These are phyloP conservation scores for Incurvaria masculella DNA, from an alignment of 2,888 invertebrate genomes.

Conservation along the genomic window DNA sequence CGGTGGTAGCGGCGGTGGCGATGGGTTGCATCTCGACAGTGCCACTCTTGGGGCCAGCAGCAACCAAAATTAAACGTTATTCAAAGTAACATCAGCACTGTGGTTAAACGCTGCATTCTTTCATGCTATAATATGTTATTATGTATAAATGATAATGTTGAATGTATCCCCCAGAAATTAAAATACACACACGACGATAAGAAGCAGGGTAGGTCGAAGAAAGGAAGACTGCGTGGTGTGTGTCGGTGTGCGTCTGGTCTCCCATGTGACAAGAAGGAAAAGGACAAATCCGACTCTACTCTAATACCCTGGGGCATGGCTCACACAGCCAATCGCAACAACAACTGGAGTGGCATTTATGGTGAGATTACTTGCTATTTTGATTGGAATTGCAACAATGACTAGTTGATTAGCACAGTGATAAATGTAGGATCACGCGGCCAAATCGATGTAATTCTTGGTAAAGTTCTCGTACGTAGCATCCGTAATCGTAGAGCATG, in stretches of 20 bases:
- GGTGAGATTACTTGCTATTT: too few relatives aligned
- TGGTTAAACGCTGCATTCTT: background rate
- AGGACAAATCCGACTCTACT: conserved; percentile 49
- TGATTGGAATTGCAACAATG: too few relatives aligned
- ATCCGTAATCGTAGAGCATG: too few relatives aligned
- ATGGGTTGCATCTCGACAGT: too few relatives aligned
- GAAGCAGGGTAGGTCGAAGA: conserved; percentile 30
- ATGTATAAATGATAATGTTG: conserved; percentile 26
- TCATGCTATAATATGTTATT: background rate
- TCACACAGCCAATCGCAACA: conserved; percentile 51
- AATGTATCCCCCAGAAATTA: conserved; percentile 23
- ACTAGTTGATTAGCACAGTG: too few relatives aligned
- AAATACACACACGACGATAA: conserved; percentile 27
- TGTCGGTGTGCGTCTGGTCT: conserved; percentile 40
- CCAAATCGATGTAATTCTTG: too few relatives aligned
- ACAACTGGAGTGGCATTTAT: conserved; percentile 54
- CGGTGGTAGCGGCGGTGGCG: too few relatives aligned
- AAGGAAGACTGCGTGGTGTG: conserved; percentile 34
- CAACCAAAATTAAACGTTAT: too few relatives aligned
- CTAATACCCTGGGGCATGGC: conserved; percentile 57
- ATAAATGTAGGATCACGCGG: too few relatives aligned
- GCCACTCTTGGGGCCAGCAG: too few relatives aligned
- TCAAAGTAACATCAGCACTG: background rate
- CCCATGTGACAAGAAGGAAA: conserved; percentile 35
- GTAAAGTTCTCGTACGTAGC: too few relatives aligned